phyloP scores from a whole-genome alignment of 2,888 invertebrate genomes.

The Dynastes tityus region DNA sequence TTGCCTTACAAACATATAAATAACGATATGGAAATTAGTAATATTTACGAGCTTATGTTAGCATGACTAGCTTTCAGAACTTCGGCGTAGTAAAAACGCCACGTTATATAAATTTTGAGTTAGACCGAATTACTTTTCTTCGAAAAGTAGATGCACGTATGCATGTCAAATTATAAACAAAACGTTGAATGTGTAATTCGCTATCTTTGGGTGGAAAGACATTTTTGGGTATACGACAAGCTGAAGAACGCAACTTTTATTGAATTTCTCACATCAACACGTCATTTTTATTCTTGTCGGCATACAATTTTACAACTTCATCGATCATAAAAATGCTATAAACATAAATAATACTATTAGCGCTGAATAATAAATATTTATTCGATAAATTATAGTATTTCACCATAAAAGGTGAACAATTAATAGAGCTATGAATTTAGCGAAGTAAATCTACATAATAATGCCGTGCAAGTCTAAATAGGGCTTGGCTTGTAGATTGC shows the following conservation, averaged over 20 bases:
- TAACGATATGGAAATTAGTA: not conserved
- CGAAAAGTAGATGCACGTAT: not conserved
- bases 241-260: not conserved
- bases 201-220: too few relatives aligned
- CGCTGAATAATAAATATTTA: not conserved
- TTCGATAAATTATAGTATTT: too few relatives aligned
- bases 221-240: not conserved
- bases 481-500: not conserved
- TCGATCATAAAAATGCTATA: not conserved
- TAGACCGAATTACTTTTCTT: not conserved
- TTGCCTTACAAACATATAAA: not conserved
- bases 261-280: not conserved
- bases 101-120: not conserved
- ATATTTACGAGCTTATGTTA: not conserved
- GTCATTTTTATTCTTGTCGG: conserved; percentile 2
- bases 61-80: not conserved
- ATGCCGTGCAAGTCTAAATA: not conserved
- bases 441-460: not conserved
- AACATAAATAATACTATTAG: not conserved
- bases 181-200: too few relatives aligned
- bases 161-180: not conserved
- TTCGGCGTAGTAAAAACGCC: not conserved
- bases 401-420: too few relatives aligned
- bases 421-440: not conserved
- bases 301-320: not conserved